Base-by-base conservation (phyloP, 2,113 vertebrate species). In the Ivindomyrus marchei region DNA sequence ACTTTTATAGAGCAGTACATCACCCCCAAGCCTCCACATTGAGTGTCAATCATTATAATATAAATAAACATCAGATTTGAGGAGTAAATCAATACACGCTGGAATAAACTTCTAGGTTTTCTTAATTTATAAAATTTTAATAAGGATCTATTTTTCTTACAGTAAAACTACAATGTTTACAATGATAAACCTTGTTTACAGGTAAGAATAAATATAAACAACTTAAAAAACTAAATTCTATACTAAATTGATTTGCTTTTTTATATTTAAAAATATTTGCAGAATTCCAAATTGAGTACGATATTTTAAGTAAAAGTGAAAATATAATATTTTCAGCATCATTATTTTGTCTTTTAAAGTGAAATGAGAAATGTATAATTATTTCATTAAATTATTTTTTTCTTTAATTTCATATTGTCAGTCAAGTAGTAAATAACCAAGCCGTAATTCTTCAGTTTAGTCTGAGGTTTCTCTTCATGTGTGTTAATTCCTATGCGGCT, bases 381-480 rank as follows among this genome's bases (percentile, higher is more conserved):
- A 62, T 88, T 24, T 15, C 52, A 80, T 66, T 4, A 36, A 52
- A 92, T 92, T 11, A 4, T 77, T 85, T 53, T 91, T 49, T 53
- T 24, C 85, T 53, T 53, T 13, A 77, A 45, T 42, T 13, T 27
- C 19, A 87, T 42, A 66, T 49, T 85, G 89, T 0, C 31, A 39
- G 91, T 85, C 58, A 19, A 77, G 45, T 84, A 88, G 36, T 89
- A 62, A 88, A 87, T 83, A 52, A 89, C 53, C 31, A 42, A 39
- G 6, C 45, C 4, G 0, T 8, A 58, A 13, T 87, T 87, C 74
- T 46, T 47, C 24, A 11, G 19, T 36, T 89, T 56, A 53, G 70
- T 1, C 21, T 42, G 49, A 74, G 17, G 50, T 56, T 89, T 19
- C 11, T 46, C 53, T 58, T 84, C 62, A 58, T n/a, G 49, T 17